These are phyloP conservation scores for Choreutis nemorana DNA, from an alignment of 2,888 invertebrate species.

Conservation along the genomic window DNA sequence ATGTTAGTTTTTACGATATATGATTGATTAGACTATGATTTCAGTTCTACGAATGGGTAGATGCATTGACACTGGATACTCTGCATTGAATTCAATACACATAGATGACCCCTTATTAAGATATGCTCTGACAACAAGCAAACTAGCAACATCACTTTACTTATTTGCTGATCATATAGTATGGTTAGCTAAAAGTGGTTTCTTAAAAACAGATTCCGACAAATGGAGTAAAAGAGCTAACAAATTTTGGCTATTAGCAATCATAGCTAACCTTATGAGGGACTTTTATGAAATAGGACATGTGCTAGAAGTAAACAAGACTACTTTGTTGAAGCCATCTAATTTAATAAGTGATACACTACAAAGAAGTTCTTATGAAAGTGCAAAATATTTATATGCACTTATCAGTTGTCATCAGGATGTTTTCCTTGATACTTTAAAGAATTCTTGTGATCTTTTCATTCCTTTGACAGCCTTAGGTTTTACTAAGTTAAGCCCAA, in stretches of 20 bases:
- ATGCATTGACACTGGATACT: constrained; percentile 82
- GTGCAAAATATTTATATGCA: constrained; percentile 30
- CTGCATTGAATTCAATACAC: constrained; percentile 74
- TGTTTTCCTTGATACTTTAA: constrained; percentile 81
- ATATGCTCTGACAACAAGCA: constrained; percentile 78
- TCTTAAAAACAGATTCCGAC: constrained; percentile 72
- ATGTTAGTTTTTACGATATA: constrained; percentile 8
- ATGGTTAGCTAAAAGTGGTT: constrained; percentile 82
- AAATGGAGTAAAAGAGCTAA: constrained; percentile 79
- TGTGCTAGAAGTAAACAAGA: constrained; percentile 61
- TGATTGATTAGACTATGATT: too few relatives aligned
- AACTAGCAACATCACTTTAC: constrained; percentile 80
- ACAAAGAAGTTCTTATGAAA: constrained; percentile 22
- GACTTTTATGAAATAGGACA: constrained; percentile 85
- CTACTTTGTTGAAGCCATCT: constrained; percentile 46
- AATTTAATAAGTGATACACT: constrained; percentile 32
- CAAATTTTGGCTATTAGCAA: constrained; percentile 86
- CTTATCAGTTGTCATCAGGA: constrained; percentile 61
- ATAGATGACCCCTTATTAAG: constrained; percentile 76
- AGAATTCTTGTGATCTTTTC: constrained; percentile 87
- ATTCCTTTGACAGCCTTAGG: constrained; percentile 86
- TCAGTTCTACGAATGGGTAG: constrained; percentile 87
- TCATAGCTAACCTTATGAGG: constrained; percentile 79
- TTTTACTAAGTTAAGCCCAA: constrained; percentile 78
- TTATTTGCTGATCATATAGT: constrained; percentile 87